Evolutionary conservation across 2,113 vertebrate species (phyloP).

Genomic region (Nerophis ophidion): DNA sequence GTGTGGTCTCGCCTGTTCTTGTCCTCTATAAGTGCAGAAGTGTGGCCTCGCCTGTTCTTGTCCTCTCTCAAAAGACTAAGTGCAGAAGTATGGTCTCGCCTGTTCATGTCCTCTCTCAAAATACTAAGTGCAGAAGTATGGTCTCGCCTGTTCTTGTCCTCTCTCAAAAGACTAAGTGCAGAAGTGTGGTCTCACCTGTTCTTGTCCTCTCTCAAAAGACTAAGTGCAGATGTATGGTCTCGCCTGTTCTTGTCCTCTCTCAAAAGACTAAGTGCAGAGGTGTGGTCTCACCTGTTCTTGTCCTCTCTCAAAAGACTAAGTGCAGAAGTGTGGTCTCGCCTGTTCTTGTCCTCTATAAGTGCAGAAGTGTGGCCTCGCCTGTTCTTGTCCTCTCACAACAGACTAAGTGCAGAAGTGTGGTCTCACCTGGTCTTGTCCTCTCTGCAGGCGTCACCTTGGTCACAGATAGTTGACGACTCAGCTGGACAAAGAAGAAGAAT

Average conservation of each 20-base stretch:
- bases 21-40: conserved; percentile 35
- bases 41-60: conserved; percentile 48
- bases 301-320: conserved; percentile 27
- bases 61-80: conserved; percentile 42
- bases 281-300: conserved; percentile 49
- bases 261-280: neutral
- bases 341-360: conserved; percentile 47
- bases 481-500: conserved; percentile 30
- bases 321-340: conserved; percentile 29
- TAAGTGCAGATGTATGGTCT: too few relatives aligned
- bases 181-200: conserved; percentile 46
- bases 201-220: conserved; percentile 47
- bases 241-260: too few relatives aligned
- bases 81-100: too few relatives aligned
- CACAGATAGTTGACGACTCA: conserved; percentile 40
- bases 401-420: neutral
- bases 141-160: conserved; percentile 54
- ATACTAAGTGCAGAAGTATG: neutral
- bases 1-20: conserved; percentile 49
- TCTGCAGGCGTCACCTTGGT: conserved; percentile 30
- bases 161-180: too few relatives aligned
- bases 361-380: too few relatives aligned
- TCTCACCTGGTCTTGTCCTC: conserved; percentile 58
- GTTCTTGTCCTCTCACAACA: too few relatives aligned
- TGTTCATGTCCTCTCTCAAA: too few relatives aligned